Evolutionary conservation across 2,113 vertebrate species (phyloP), one percentile per base, ranked within the genome.

Genomic region (Notothenia rossii): DNA sequence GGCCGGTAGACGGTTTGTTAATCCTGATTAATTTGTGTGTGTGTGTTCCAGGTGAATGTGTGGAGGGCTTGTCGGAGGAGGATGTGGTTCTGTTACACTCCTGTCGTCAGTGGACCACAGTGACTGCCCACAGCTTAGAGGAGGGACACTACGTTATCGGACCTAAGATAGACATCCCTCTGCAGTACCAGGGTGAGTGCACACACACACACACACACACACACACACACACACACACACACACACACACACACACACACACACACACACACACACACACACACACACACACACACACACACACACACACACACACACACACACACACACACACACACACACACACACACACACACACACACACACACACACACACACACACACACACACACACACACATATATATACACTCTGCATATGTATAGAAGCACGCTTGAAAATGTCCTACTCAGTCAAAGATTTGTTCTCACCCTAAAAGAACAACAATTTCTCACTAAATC

Each of bases 71-170:
- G 88, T 95, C 95, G 0, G 97, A 98, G 77, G 96, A 98, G 76
- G 97, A 99, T 67, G 96, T 98, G 80, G 95, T 99, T 45, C 94
- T 99, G 72, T 90, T 99, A 36, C 97, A 98, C 89, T 99, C 98
- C 54, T 99, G 97, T 88, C 96, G 97, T 22, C 97, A 99, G 95
- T 99, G 98, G 98, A 99, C 98, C 2, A 99, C 98, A 0, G 97
- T 99, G 94, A 99, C 98, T 0, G 98, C 98, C 1, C 98, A 99
- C 92, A 97, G 96, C 79, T 94, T 99, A 86, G 98, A 99, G 91
- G 98, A 99, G 88, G 98, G 98, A 12, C 98, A 99, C 92, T 99
- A 99, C 6, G 98, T 99, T 84, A 96, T 98, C 2, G 98, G 98
- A 63, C 98, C 98, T 91, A 98, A 99, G 93, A 99, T 99, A 63